Conservation (phyloP, 2,888 invertebrate species). For the Trimorus sp. region DNA sequence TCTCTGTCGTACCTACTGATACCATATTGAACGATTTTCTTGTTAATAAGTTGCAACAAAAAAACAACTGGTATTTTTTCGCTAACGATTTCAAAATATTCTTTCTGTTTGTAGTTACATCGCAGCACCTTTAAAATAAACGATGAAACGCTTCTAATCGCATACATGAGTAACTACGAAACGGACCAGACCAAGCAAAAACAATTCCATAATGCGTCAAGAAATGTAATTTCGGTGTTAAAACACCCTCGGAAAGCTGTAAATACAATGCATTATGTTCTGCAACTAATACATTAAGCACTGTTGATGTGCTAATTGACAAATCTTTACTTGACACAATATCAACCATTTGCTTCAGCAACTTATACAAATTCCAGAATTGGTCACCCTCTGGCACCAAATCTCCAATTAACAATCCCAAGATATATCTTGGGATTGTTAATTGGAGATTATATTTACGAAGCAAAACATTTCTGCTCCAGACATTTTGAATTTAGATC, state of each 20-base stretch:
- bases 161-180: constrained; percentile 41
- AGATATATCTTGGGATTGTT: too few relatives aligned
- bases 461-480: constrained; percentile 30
- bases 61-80: neutral
- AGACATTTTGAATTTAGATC: constrained; percentile 36
- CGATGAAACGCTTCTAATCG: constrained; percentile 31
- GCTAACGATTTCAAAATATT: constrained; percentile 7
- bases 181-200: constrained; percentile 40
- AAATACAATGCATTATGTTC: constrained; percentile 34
- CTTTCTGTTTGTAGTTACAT: constrained; percentile 2
- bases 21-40: neutral
- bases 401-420: constrained; percentile 31
- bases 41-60: constrained; percentile 9
- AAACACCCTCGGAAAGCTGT: constrained; percentile 10
- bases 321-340: constrained; percentile 25
- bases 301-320: constrained; percentile 6
- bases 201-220: constrained; percentile 35
- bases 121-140: constrained; percentile 4
- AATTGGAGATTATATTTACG: too few relatives aligned
- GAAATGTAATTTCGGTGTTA: constrained; percentile 41
- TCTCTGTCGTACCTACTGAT: neutral
- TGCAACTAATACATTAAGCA: constrained; percentile 16
- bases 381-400: constrained; percentile 22
- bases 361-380: constrained; percentile 30
- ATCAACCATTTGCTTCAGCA: constrained; percentile 19